Conservation (phyloP, 2,113 vertebrate genomes). For the Podiceps cristatus region DNA sequence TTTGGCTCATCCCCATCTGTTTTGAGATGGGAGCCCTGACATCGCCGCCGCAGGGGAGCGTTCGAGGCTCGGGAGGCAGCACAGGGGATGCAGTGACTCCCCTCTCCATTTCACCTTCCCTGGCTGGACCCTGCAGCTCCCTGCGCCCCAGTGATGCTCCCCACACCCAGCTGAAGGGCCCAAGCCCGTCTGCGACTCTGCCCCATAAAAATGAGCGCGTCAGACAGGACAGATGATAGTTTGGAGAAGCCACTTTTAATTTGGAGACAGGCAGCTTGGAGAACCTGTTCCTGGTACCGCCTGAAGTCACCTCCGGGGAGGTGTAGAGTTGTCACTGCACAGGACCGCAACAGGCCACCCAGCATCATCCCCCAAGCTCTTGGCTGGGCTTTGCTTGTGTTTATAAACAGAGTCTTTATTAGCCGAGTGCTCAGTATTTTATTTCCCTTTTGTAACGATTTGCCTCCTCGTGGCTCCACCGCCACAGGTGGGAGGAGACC, state of each 20-base stretch:
- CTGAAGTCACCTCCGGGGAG: neutral
- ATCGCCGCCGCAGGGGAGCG: neutral
- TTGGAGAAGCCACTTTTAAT: neutral
- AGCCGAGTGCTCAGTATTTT: neutral
- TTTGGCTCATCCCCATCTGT: neutral
- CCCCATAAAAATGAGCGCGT: neutral
- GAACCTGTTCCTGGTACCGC: neutral
- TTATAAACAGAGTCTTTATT: neutral
- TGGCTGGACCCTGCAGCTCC: neutral
- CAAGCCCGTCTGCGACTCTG: neutral
- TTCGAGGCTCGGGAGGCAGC: neutral
- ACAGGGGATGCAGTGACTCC: neutral
- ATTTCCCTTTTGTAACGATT: neutral
- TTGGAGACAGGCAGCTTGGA: neutral
- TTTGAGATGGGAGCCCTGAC: neutral
- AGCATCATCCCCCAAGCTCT: neutral
- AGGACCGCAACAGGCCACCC: neutral
- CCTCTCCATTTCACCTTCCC: neutral
- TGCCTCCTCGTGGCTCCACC: neutral
- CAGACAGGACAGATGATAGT: neutral
- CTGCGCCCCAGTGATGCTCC: rapidly evolving
- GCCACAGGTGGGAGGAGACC: neutral
- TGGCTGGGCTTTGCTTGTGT: neutral
- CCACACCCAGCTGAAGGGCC: neutral
- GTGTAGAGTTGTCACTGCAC: neutral